Conservation (phyloP, 2,888 invertebrate genomes). For the Incurvaria masculella region DNA sequence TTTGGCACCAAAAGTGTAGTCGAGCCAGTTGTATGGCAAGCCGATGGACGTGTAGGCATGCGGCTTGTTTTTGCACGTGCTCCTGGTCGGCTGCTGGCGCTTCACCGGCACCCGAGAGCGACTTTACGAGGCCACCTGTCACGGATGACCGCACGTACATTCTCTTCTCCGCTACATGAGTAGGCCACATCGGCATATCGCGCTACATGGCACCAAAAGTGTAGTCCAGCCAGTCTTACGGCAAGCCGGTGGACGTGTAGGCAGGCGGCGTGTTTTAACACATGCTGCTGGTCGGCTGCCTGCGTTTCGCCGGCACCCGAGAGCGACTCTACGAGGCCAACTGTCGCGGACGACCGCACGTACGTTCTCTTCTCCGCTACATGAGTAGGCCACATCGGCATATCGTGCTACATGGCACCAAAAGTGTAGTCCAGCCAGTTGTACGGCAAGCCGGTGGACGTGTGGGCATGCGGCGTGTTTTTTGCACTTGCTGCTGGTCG, state of each 20-base stretch:
- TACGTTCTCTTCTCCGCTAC: slow-evolving; percentile 32
- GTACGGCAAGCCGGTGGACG: slow-evolving; percentile 92
- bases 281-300: slow-evolving; percentile 87
- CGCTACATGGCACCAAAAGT: slow-evolving; percentile 99
- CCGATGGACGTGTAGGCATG: slow-evolving; percentile 98
- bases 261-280: slow-evolving; percentile 94
- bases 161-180: too few relatives aligned
- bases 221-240: slow-evolving; percentile 84
- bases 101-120: slow-evolving; percentile 94
- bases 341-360: slow-evolving; percentile 78
- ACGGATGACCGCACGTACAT: slow-evolving; percentile 74
- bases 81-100: slow-evolving; percentile 91
- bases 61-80: slow-evolving; percentile 90
- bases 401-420: too few relatives aligned
- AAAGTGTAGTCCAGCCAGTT: slow-evolving; percentile 89
- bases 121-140: slow-evolving; percentile 87
- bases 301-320: slow-evolving; percentile 94
- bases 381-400: slow-evolving; percentile 52
- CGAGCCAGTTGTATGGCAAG: slow-evolving; percentile 86
- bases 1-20: slow-evolving; percentile 68
- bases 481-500: slow-evolving; percentile 91
- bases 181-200: slow-evolving; percentile 93
- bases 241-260: slow-evolving; percentile 97
- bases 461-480: slow-evolving; percentile 98
- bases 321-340: slow-evolving; percentile 91